Evolutionary conservation across 2,888 invertebrate genomes (phyloP).

Genomic region (Synergus japonicus): DNA sequence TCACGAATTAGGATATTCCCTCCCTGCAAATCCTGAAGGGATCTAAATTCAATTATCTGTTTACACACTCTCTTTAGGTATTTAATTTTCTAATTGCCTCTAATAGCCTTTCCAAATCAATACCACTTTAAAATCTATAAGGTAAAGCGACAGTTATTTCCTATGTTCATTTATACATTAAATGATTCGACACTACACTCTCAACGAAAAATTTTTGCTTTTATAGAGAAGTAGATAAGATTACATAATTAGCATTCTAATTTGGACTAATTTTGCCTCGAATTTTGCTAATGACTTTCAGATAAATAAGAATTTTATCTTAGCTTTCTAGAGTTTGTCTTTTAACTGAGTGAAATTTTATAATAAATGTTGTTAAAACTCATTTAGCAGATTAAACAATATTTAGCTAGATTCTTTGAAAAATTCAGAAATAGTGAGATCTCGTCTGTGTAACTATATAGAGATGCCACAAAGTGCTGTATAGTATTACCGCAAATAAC

Average conservation of each 20-base stretch:
- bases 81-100: background rate
- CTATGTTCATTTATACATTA: too few relatives aligned
- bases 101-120: background rate
- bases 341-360: too few relatives aligned
- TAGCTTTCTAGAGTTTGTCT: too few relatives aligned
- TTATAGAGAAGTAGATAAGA: too few relatives aligned
- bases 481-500: conserved; percentile 17
- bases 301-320: too few relatives aligned
- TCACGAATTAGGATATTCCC: background rate
- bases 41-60: background rate
- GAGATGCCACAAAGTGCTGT: conserved; percentile 4
- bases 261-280: too few relatives aligned
- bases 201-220: too few relatives aligned
- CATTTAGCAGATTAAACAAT: too few relatives aligned
- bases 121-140: background rate
- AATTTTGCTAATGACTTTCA: too few relatives aligned
- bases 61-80: background rate
- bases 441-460: background rate
- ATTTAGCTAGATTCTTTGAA: background rate
- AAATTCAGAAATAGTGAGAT: background rate
- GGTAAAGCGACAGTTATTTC: background rate
- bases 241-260: too few relatives aligned
- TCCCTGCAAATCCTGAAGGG: background rate
- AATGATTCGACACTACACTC: too few relatives aligned
- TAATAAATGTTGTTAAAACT: too few relatives aligned